These are phyloP conservation scores for Archocentrus centrarchus DNA, from an alignment of 2,113 vertebrate species.

Conservation along the genomic window DNA sequence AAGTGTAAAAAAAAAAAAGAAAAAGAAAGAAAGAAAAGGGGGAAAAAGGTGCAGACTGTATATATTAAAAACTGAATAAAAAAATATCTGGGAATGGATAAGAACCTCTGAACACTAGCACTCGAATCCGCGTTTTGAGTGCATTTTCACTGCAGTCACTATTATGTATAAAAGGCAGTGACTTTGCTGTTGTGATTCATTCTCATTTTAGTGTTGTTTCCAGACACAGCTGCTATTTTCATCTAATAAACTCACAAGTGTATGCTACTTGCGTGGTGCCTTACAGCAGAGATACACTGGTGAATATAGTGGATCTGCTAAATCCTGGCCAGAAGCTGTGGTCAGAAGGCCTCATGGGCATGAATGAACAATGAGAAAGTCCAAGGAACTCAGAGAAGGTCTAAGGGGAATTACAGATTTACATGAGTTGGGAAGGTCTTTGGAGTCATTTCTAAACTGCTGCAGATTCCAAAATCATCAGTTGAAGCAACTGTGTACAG, in stretches of 20 bases:
- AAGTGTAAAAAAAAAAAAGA: not conserved
- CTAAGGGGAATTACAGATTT: no score
- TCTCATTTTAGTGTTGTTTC: not conserved
- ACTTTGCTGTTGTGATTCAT: not conserved
- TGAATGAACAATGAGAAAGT: not conserved
- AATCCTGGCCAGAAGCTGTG: not conserved
- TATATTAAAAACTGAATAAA: not conserved
- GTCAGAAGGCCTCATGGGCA: not conserved
- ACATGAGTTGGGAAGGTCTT: no score
- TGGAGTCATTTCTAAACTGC: no score
- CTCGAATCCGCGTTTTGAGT: not conserved
- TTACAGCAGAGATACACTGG: rapidly evolving
- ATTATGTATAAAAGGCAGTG: not conserved
- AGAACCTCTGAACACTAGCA: not conserved
- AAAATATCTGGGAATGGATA: not conserved
- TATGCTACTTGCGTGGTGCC: not conserved
- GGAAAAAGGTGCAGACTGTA: not conserved
- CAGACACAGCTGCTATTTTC: not conserved
- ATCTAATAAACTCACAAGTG: not conserved
- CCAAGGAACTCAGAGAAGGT: no score
- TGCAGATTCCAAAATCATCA: no score
- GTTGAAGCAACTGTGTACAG: no score
- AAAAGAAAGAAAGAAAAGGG: not conserved
- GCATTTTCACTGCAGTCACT: not conserved
- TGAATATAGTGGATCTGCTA: not conserved